Conservation (phyloP, 2,888 invertebrate genomes). For the Drosophila formosana region DNA sequence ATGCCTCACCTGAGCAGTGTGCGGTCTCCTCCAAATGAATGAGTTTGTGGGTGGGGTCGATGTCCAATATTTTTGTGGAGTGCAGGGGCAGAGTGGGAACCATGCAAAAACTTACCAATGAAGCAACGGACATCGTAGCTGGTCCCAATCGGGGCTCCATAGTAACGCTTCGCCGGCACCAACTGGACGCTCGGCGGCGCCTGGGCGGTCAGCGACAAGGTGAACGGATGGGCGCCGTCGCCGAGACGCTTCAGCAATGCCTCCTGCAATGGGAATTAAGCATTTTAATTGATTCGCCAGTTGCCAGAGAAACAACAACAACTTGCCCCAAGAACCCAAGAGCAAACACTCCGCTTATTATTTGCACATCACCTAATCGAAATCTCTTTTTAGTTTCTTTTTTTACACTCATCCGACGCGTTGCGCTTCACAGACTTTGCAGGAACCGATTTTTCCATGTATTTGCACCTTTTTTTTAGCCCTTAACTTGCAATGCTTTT, state of each 20-base stretch:
- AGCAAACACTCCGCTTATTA: not conserved
- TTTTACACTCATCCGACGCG: not conserved
- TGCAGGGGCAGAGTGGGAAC: not conserved
- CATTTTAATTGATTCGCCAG: slow-evolving; percentile 45
- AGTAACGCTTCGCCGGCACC: slow-evolving; percentile 95
- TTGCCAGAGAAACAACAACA: not conserved
- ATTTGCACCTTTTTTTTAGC: too few species aligned
- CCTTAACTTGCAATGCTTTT: too few species aligned
- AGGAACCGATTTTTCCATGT: not conserved
- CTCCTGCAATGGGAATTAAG: slow-evolving; percentile 87
- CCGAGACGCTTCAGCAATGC: slow-evolving; percentile 92
- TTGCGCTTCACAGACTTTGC: not conserved
- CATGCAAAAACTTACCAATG: slow-evolving; percentile 88
- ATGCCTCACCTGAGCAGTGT: slow-evolving; percentile 25
- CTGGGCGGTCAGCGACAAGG: slow-evolving; percentile 91
- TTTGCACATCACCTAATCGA: not conserved
- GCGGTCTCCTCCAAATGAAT: slow-evolving; percentile 23
- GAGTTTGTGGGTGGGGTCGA: slow-evolving; percentile 3
- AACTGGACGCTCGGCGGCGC: slow-evolving; percentile 96
- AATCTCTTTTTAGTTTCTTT: not conserved
- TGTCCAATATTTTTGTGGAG: slow-evolving; percentile 3
- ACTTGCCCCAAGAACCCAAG: too few species aligned
- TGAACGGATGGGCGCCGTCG: slow-evolving; percentile 92
- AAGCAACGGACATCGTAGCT: slow-evolving; percentile 95
- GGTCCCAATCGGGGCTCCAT: slow-evolving; percentile 95